Conservation (phyloP, 2,888 invertebrate genomes). For the Sicus ferrugineus region DNA sequence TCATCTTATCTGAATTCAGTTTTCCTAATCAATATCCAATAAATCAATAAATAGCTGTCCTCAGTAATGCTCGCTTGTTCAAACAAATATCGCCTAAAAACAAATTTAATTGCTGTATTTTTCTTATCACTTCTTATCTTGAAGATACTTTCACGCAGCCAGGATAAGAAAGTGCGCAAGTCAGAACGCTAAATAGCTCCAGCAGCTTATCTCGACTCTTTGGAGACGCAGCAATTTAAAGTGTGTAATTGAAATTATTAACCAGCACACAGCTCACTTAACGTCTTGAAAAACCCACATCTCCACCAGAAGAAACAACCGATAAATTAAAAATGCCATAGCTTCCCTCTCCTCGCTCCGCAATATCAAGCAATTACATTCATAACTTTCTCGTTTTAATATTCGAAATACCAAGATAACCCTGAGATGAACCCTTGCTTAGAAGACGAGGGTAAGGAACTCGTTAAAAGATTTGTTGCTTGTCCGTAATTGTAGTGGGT, state of each 20-base stretch:
- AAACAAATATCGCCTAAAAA: background rate
- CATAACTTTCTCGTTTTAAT: slow-evolving; percentile 13
- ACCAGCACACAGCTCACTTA: slow-evolving; percentile 11
- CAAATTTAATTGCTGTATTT: background rate
- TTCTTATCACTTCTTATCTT: slow-evolving; percentile 1
- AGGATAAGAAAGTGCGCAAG: slow-evolving; percentile 10
- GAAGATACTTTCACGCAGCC: background rate
- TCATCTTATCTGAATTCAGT: no score
- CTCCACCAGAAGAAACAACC: background rate
- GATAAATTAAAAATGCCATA: no score
- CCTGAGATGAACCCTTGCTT: background rate
- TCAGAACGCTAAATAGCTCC: background rate
- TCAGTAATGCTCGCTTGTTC: background rate
- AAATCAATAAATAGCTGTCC: background rate
- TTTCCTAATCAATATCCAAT: background rate
- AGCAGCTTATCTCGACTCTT: background rate
- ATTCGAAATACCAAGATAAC: slow-evolving; percentile 24
- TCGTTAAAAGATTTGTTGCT: slow-evolving; percentile 29
- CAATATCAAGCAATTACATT: slow-evolving; percentile 5
- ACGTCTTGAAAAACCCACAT: background rate
- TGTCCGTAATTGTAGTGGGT: slow-evolving; percentile 1
- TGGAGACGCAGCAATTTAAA: slow-evolving; percentile 4
- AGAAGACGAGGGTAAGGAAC: slow-evolving; percentile 13
- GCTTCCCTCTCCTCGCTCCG: background rate
- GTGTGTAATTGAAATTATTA: slow-evolving; percentile 30